Base-by-base conservation (phyloP, 2,113 vertebrate species). In the Oxygymnocypris stewartii region DNA sequence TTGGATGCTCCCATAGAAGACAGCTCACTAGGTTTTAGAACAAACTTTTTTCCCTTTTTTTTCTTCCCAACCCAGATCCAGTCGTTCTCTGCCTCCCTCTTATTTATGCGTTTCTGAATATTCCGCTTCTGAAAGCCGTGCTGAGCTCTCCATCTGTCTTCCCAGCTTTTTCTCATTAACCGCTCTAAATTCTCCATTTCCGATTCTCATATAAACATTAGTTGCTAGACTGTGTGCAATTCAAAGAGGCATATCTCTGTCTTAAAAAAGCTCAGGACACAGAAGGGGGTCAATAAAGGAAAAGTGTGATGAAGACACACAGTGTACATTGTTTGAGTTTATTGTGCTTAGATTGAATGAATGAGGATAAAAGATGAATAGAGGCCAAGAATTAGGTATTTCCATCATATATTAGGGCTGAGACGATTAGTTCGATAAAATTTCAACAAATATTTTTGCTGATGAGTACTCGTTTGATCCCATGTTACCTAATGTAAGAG, bases 71-170 rank as follows among this genome's bases (percentile, higher is more conserved):
- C 79, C 78, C 78, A 80, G 54, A 80, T 61, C 47, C 16, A 79
- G 57, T 67, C 84, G 16, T 51, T 23, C 74, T 44, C 57, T 76
- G 71, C 18, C 73, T 76, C 11, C 49, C n/a, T 44, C 67, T 85
- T 88, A 88, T 85, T 85, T 81, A 88, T 85, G 71, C n/a, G 42
- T 44, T 73, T 59, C 65, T 85, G 67, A 84, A 65, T 87, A 84
- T 84, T 74, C 77, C 73, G 77, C 76, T 71, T 61, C 85, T 54
- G 63, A 86, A 86, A 69, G 23, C 9, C 35, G 47, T 57, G n/a
- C 47, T 71, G 59, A 65, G 65, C 75, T 79, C 54, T 75, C 54
- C 51, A 28, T 85, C 40, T 65, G 20, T 47, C 47, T 57, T 81
- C 82, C 82, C 61, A 42, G 42, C 73, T 71, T 82, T 87, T 87